Evolutionary conservation across 2,797 vertebrate genomes (phyloP), one percentile per base, ranked within the genome.

Genomic region (Bucorvus abyssinicus): DNA sequence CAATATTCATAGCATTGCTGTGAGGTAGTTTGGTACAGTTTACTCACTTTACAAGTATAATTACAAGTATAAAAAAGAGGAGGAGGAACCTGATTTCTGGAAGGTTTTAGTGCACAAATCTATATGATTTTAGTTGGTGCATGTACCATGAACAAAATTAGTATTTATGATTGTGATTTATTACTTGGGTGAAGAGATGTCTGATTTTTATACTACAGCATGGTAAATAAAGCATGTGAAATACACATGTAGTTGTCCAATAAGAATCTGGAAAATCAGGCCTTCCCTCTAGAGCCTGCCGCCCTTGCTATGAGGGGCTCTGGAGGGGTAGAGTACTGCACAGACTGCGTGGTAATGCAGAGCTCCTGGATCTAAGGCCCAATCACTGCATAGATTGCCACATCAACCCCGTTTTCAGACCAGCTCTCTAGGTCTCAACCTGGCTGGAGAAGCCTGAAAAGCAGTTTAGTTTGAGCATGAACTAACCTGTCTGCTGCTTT

Each of bases 251-350:
- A 12, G 8, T 57, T 76, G 10, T 71, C 61, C 14, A 63, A 22
- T 15, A 78, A 84, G 12, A 65, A 74, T 81, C 50, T 76, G 44
- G 24, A 38, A 93, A 81, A 69, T 29, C 36, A 52, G 19, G 52
- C 16, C 23, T 36, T 80, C 7, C 24, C 12, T 76, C 52, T 56
- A 19, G 27, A 80, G 24, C n/a, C 45, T 38, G 36, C 50, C 24
- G 8, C 29, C 49, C 64, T 80, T 23, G 11, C 36, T 30, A 18
- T 0, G 0, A 79, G 10, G 3, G 14, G 18, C 36, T 83, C 40
- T 81, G 50, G 23, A 38, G 26, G 10, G 55, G 47, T 49, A 7
- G 21, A 57, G n/a, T 17, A 21, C 59, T 34, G 21, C 60, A 34
- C 60, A 57, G 50, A 63, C 2, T 27, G 42, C 45, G 30, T 18